Evolutionary conservation across 2,888 invertebrate genomes (phyloP).

Genomic region (Microplitis manilae): DNA sequence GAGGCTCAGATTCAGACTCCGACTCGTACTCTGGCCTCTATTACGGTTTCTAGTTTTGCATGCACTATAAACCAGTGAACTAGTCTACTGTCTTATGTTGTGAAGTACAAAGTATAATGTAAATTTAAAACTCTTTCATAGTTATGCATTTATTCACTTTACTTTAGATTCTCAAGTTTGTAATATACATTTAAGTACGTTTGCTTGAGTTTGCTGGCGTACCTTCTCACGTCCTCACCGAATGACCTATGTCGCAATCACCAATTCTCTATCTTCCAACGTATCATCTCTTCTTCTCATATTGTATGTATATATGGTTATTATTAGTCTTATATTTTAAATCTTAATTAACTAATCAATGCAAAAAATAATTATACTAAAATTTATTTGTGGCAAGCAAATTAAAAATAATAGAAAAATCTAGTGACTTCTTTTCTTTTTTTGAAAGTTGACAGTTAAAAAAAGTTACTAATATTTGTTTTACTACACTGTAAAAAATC

Average conservation of each 20-base stretch:
- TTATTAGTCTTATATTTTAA: neutral
- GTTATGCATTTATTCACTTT: conserved; percentile 3
- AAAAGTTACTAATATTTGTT: too few species aligned
- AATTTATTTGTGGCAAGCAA: too few species aligned
- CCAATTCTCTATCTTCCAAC: conserved; percentile 27
- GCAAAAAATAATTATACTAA: too few species aligned
- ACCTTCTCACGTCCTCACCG: conserved; percentile 49
- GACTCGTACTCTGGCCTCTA: conserved; percentile 3
- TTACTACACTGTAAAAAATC: too few species aligned
- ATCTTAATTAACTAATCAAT: too few species aligned
- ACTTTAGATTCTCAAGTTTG: conserved; percentile 11
- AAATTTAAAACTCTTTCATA: neutral
- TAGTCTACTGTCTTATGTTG: neutral
- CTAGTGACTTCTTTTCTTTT: too few species aligned
- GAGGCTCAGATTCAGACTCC: conserved; percentile 47
- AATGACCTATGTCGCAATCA: conserved; percentile 53
- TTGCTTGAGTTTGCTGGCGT: conserved; percentile 35
- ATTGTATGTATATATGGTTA: neutral
- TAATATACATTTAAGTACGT: neutral
- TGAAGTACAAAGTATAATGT: neutral
- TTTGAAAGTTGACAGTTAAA: too few species aligned
- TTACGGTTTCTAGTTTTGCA: neutral
- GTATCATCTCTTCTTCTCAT: neutral
- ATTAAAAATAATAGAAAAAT: too few species aligned
- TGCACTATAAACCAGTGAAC: neutral